phyloP scores from a whole-genome alignment of 2,888 invertebrate genomes.

The Oligia strigilis region DNA sequence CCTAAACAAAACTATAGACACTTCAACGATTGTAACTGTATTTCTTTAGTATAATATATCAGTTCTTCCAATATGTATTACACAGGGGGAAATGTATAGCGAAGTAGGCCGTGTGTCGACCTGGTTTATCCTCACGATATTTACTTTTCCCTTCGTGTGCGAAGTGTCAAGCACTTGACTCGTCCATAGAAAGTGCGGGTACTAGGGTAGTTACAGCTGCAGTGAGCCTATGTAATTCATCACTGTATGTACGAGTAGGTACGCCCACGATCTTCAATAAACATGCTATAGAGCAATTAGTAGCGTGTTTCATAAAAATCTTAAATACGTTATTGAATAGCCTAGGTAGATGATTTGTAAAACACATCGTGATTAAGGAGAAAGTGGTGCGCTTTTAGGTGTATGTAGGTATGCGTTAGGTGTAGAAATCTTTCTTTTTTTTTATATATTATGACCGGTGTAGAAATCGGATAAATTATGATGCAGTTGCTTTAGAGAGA shows the following conservation, averaged over 20 bases:
- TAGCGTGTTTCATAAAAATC: conserved; percentile 29
- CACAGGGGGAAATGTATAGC: conserved; percentile 56
- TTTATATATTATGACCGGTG: not conserved
- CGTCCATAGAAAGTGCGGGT: conserved; percentile 65
- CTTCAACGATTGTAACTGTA: no score
- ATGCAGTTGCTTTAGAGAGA: not conserved
- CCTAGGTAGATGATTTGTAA: not conserved
- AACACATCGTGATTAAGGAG: not conserved
- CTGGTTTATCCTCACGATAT: conserved; percentile 77
- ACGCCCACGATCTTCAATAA: conserved; percentile 50
- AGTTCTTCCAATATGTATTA: conserved; percentile 29
- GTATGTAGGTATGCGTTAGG: no score
- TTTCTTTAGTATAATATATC: not conserved
- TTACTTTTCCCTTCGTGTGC: conserved; percentile 74
- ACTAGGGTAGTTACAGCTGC: conserved; percentile 39
- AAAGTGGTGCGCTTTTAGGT: conserved; percentile 13
- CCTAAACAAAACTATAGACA: not conserved
- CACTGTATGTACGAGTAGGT: conserved; percentile 36
- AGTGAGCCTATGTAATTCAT: conserved; percentile 56
- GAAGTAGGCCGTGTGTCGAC: conserved; percentile 81
- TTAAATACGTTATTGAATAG: conserved; percentile 18
- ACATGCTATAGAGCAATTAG: conserved; percentile 65
- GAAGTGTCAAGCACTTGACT: conserved; percentile 72
- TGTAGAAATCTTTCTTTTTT: not conserved
- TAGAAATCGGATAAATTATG: not conserved